A percentile compares a stretch with the other conserved stretches of the same genome.
phyloP scores from a whole-genome alignment of 2,888 invertebrate genomes.

The Oithona nana region DNA sequence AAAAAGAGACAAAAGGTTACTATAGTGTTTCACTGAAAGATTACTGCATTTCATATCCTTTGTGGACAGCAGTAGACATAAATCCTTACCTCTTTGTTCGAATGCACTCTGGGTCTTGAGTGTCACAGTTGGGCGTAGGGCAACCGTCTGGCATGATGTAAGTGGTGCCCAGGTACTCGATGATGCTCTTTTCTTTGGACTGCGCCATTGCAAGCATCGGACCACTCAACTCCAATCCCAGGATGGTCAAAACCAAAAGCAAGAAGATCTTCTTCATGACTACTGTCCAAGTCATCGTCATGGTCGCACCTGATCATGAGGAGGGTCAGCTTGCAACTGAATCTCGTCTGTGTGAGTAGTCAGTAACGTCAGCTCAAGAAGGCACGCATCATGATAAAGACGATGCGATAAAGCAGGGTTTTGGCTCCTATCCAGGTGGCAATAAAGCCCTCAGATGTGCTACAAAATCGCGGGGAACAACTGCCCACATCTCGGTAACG shows the following conservation, averaged over 20 bases:
- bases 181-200: slow-evolving; percentile 3
- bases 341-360: too few relatives aligned
- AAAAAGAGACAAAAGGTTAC: too few relatives aligned
- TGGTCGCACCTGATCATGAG: neutral
- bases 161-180: slow-evolving; percentile 1
- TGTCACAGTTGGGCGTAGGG: neutral
- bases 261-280: neutral
- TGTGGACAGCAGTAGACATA: too few relatives aligned
- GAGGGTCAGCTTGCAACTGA: neutral
- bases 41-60: too few relatives aligned
- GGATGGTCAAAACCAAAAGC: neutral
- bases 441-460: too few relatives aligned
- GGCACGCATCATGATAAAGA: too few relatives aligned
- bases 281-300: neutral
- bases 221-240: too few relatives aligned
- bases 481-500: too few relatives aligned
- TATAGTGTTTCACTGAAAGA: neutral
- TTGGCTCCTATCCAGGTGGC: too few relatives aligned
- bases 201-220: neutral
- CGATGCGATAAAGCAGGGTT: too few relatives aligned
- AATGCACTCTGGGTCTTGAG: neutral
- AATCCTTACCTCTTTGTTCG: neutral
- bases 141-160: slow-evolving; percentile 7
- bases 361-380: too few relatives aligned
- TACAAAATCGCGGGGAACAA: too few relatives aligned